Evolutionary conservation across 2,113 vertebrate species (phyloP), one percentile per base, ranked within the genome.

Genomic region (Anhinga anhinga): DNA sequence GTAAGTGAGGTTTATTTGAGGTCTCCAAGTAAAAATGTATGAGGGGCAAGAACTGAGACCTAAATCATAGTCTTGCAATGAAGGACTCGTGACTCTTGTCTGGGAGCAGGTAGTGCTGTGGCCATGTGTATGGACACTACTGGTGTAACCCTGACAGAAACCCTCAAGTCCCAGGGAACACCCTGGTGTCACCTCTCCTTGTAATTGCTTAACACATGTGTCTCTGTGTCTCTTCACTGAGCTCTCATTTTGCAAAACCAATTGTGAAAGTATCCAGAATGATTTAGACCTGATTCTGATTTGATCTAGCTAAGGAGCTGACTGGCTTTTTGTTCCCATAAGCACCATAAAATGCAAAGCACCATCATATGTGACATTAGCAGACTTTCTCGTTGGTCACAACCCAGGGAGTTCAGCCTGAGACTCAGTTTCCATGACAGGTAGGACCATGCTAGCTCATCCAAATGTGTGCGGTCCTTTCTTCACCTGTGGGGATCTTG

Each of bases 231-330:
- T 66, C 59, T 78, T 88, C 50, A 61, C 29, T n/a, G 82, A 55
- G 20, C 16, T 79, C 66, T 65, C 55, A 42, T 78, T 92, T 88
- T 82, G 65, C 44, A 82, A 88, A 95, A 72, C 32, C 26, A 71
- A 56, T 56, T 0, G 5, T 65, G n/a, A 65, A 69, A 17, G 9
- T 40, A 20, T 49, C 23, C 0, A 3, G 61, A 44, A 63, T 26
- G 11, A 34, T 42, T 78, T 55, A 82, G 55, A 42, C 7, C 25
- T 55, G 45, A 73, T 82, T 82, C 49, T 73, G 22, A 70, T 11
- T 55, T 81, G 45, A 30, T 69, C 40, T 53, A 65, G 29, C 67
- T 76, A 52, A 73, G 84, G 52, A 77, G 3, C 47, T 40, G 47
- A 7, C 23, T 73, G 49, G n/a, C 25, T 42, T 40, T 84, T 88